Evolutionary conservation across 1,140 invertebrate species (phyloP).

Genomic region (Apis florea): DNA sequence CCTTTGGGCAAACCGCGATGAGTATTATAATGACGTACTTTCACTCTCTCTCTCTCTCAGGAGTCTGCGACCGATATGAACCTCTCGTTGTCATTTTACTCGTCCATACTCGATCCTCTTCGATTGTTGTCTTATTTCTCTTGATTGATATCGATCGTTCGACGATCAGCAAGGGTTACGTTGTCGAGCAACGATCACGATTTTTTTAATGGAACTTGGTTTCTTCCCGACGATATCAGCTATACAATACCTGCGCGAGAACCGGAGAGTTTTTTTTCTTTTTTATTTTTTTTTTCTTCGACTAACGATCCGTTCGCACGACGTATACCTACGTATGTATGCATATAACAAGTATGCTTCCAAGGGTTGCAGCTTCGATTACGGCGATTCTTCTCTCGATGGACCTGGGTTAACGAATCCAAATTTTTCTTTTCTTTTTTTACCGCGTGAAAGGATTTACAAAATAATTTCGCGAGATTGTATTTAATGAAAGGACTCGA

Average conservation of each 20-base stretch:
- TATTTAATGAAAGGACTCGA: no score
- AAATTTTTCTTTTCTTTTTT: no score
- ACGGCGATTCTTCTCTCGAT: no score
- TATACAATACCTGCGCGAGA: not conserved
- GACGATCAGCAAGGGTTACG: not conserved
- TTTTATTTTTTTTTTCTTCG: not conserved
- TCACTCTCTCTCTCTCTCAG: slow-evolving; percentile 36
- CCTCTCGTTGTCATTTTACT: slow-evolving; percentile 4
- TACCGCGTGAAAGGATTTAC: no score
- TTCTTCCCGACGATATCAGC: not conserved
- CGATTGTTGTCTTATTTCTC: not conserved
- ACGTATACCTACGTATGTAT: no score
- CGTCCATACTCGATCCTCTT: not conserved
- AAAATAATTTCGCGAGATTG: no score
- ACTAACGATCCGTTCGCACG: not conserved
- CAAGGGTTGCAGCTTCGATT: no score
- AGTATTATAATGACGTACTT: slow-evolving; percentile 61
- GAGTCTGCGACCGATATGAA: slow-evolving; percentile 16
- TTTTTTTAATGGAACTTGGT: not conserved
- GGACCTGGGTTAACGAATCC: no score
- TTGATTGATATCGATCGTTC: slow-evolving; percentile 11
- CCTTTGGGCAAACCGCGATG: slow-evolving; percentile 55
- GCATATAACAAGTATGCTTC: no score
- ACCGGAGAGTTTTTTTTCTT: not conserved
- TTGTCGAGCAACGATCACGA: not conserved